A percentile compares a stretch with the other conserved stretches of the same genome.
Evolutionary conservation across 2,888 invertebrate genomes (phyloP).

Genomic region (Gryllus longicercus): DNA sequence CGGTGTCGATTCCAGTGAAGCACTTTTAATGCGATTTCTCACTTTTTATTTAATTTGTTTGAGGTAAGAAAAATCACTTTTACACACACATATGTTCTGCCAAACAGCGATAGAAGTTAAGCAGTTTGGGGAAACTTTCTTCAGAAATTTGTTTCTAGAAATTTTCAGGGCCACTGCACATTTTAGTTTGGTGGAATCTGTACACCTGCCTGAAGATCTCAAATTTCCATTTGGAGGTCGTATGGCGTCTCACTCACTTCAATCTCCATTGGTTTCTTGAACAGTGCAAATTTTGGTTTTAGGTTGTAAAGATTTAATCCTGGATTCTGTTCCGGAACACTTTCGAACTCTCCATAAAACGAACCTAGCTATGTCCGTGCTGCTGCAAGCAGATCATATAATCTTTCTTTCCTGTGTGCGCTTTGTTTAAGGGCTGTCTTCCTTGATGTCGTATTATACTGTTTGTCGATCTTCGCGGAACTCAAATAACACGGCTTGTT

Average conservation of each 20-base stretch:
- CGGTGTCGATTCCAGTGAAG: background rate
- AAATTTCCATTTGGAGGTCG: background rate
- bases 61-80: background rate
- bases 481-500: too few species aligned
- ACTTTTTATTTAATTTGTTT: too few species aligned
- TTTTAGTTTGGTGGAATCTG: background rate
- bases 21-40: too few species aligned
- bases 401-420: too few species aligned
- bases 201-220: background rate
- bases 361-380: too few species aligned
- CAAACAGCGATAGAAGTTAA: background rate
- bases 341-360: too few species aligned
- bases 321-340: background rate
- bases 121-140: background rate
- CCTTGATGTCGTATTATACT: too few species aligned
- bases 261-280: background rate
- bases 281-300: background rate
- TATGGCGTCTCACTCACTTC: background rate
- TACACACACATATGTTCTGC: background rate
- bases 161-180: background rate
- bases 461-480: too few species aligned
- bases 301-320: background rate
- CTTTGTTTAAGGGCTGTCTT: too few species aligned
- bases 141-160: background rate
- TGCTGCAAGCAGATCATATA: too few species aligned